Percentiles rank a stretch among this genome's conserved stretches.
Evolutionary conservation across 2,113 vertebrate genomes (phyloP).

Genomic region (Romanogobio albipinnatus): DNA sequence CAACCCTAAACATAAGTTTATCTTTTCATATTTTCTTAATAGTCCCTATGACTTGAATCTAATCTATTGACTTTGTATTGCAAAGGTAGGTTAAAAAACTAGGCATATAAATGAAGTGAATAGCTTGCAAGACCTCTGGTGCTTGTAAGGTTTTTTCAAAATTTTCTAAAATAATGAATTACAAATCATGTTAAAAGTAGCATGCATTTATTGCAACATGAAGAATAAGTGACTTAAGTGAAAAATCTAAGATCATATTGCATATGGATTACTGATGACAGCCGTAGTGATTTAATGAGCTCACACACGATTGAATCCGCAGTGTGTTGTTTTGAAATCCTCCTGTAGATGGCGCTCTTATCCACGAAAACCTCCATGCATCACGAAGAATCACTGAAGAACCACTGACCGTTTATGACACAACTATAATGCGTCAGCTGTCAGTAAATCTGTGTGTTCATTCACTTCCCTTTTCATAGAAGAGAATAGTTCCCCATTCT

Average conservation of each 20-base stretch:
- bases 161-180: neutral
- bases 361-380: slow-evolving; percentile 68
- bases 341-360: slow-evolving; percentile 78
- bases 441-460: no score
- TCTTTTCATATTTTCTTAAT: no score
- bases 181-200: neutral
- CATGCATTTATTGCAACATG: neutral
- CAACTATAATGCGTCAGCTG: slow-evolving; percentile 31
- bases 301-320: neutral
- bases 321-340: neutral
- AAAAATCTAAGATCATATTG: neutral
- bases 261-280: neutral
- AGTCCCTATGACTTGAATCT: no score
- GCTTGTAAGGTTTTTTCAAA: neutral
- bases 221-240: neutral
- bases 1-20: neutral
- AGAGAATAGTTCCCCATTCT: neutral
- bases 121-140: neutral
- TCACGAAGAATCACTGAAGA: neutral
- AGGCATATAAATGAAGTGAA: neutral
- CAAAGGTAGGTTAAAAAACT: neutral
- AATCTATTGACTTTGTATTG: neutral
- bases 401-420: no score
- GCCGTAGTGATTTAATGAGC: neutral
- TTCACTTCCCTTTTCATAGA: neutral